These are phyloP conservation scores for Pelagia noctiluca DNA, from an alignment of 30 jellyfish, hydroid and myxozoan genomes.

Conservation along the genomic window DNA sequence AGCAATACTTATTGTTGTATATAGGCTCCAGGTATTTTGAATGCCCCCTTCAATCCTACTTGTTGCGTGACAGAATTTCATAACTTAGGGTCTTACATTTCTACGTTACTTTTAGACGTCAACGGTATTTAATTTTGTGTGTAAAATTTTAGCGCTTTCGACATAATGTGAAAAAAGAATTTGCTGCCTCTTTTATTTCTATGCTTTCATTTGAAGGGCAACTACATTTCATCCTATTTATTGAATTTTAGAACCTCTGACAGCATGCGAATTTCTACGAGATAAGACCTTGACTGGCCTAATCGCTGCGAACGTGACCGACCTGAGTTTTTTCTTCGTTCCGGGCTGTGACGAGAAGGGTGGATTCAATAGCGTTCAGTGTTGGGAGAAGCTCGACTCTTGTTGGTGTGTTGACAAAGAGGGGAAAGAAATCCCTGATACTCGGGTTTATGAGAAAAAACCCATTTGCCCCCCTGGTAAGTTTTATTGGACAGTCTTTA, in stretches of 20 bases:
- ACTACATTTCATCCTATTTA: too few species aligned
- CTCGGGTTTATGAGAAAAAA: neutral
- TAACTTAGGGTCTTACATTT: too few species aligned
- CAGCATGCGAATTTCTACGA: neutral
- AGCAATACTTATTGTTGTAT: too few species aligned
- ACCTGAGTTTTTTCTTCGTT: neutral
- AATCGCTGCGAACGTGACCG: neutral
- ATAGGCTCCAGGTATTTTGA: too few species aligned
- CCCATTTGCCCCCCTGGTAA: constrained; percentile 30
- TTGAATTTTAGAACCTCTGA: neutral
- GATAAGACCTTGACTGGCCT: neutral
- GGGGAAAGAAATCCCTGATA: constrained; percentile 7
- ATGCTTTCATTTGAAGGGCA: too few species aligned
- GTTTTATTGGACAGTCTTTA: neutral
- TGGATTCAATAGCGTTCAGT: constrained; percentile 37
- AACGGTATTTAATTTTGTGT: too few species aligned
- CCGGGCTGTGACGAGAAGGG: constrained; percentile 72
- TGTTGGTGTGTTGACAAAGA: constrained; percentile 51
- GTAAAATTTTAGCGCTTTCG: too few species aligned
- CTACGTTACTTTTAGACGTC: too few species aligned
- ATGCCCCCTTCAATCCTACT: too few species aligned
- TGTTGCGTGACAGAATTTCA: too few species aligned
- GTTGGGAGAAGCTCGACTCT: constrained; percentile 18
- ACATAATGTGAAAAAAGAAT: too few species aligned
- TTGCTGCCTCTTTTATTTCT: too few species aligned